Evolutionary conservation across 1,140 invertebrate species (phyloP), one percentile per base, ranked within the genome.

Genomic region (Dysdera silvatica): DNA sequence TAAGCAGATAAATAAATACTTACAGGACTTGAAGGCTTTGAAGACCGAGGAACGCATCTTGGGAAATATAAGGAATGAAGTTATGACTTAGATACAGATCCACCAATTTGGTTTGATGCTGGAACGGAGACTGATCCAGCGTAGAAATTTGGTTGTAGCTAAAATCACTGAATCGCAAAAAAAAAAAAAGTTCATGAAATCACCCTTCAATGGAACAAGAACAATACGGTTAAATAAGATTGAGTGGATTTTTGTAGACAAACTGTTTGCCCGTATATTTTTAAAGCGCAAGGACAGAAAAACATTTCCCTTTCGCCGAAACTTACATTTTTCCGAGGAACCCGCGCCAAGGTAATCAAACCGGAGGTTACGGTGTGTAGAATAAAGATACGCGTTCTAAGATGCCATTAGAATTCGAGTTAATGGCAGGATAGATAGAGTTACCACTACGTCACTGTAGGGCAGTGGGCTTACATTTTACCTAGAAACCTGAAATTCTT

Each of bases 21-120:
- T 80, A 95, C 91, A 97, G 78, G 64, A 91, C 82, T 81, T 93
- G 86, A 12, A 97, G 80, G 58, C 81, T 83, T 4, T 78, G 73
- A 55, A 95, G 82, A 62, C 92, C 91, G 33, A 75, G 71, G 76
- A 96, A 95, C 37, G 89, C 84, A 71, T 89, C 85, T 41, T 82
- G 77, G 1, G 87, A 83, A 71, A 97, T 82, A 33, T 76, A 75
- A 59, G 82, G 80, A 67, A 96, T 84, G 47, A 82, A 80, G 78
- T 97, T 97, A 71, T 89, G 82, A 23, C 87, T 83, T 40, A 95
- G 78, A 47, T 91, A 81, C 32, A 97, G 78, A 80, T 96, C 92
- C 66, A 89, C 87, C 53, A 98, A 80, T 54, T 83, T 80, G 20
- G 75, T 77, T 62, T 91, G 81, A 20, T 82, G 84, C 29, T 77